phyloP scores from a whole-genome alignment of 2,113 vertebrate species.

The Pseudonaja textilis region DNA sequence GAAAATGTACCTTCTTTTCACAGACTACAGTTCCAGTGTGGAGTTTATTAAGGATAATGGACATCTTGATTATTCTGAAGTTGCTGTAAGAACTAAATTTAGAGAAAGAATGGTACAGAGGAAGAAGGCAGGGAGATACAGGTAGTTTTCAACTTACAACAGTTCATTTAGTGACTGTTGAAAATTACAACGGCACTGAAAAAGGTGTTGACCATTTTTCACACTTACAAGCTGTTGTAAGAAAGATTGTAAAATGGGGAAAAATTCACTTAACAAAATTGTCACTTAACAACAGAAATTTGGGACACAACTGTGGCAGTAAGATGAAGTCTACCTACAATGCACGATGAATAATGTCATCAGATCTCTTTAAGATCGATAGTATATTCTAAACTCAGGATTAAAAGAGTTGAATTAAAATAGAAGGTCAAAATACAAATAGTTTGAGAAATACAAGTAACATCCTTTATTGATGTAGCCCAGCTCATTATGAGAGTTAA shows the following conservation, averaged over 20 bases:
- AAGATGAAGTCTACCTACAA: not conserved
- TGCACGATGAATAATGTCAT: not conserved
- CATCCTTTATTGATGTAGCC: not conserved
- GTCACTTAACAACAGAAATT: not conserved
- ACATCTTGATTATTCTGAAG: not conserved
- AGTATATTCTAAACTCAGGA: not conserved
- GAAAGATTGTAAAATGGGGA: not conserved
- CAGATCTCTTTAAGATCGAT: not conserved
- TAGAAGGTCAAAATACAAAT: not conserved
- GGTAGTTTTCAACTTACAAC: not conserved
- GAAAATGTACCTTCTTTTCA: not conserved
- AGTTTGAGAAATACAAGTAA: not conserved
- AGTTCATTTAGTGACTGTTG: not conserved
- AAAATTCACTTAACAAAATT: not conserved
- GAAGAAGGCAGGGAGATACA: not conserved
- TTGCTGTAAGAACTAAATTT: not conserved
- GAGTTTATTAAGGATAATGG: not conserved
- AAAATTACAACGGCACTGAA: not conserved
- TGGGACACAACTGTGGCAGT: not conserved
- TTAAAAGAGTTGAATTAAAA: not conserved
- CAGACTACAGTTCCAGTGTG: not conserved
- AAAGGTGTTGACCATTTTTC: not conserved
- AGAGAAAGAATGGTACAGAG: not conserved
- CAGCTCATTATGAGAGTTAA: not conserved
- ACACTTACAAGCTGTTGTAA: not conserved